phyloP scores from a whole-genome alignment of 1,140 invertebrate genomes.

The Euglossa dilemma region DNA sequence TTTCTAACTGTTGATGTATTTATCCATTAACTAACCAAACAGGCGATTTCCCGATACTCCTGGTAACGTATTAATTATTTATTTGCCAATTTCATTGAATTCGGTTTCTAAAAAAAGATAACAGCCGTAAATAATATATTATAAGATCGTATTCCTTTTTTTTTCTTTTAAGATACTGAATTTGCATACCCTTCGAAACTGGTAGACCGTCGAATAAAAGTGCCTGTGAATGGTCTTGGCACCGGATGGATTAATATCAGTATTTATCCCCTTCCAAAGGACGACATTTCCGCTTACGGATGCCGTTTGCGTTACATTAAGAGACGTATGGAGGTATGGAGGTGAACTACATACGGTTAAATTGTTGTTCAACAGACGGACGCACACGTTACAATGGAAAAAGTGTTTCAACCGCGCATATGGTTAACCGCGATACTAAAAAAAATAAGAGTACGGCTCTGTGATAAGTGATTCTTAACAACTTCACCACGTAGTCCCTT shows the following conservation, averaged over 20 bases:
- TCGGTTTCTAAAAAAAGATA: too few relatives aligned
- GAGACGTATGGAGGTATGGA: constrained; percentile 7
- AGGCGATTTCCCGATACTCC: too few relatives aligned
- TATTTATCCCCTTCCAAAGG: constrained; percentile 49
- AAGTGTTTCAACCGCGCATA: constrained; percentile 9
- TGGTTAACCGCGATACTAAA: constrained; percentile 26
- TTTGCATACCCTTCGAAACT: not conserved
- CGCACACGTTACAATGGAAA: constrained; percentile 10
- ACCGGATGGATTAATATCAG: constrained; percentile 42
- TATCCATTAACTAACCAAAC: too few relatives aligned
- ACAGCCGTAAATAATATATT: too few relatives aligned
- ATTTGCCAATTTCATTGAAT: too few relatives aligned
- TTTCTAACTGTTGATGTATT: too few relatives aligned
- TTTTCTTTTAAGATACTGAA: not conserved
- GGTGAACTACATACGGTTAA: constrained; percentile 39
- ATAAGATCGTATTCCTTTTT: too few relatives aligned
- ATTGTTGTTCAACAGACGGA: constrained; percentile 7
- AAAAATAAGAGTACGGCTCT: not conserved
- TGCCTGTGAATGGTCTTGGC: not conserved
- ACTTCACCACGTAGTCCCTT: not conserved
- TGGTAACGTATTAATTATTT: too few relatives aligned
- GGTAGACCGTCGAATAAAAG: not conserved
- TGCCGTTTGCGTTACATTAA: constrained; percentile 32
- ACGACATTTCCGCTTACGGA: constrained; percentile 34
- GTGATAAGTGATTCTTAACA: not conserved